Percentiles rank a stretch among this genome's conserved stretches.
Conservation (phyloP, 2,888 invertebrate species). For the Eupithecia vulgata region DNA sequence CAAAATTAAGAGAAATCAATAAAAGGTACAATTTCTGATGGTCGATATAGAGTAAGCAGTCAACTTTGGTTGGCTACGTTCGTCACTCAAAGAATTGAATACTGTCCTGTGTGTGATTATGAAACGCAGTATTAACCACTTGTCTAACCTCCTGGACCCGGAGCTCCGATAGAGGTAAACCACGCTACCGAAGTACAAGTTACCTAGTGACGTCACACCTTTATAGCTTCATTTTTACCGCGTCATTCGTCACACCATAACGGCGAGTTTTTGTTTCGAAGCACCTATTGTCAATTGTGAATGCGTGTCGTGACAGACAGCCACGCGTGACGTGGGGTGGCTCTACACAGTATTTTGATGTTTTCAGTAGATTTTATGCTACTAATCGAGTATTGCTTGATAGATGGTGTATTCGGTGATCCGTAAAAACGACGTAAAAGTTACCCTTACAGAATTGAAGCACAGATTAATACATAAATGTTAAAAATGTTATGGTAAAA, state of each 20-base stretch:
- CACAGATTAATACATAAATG: neutral
- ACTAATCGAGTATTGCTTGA: slow-evolving; percentile 18
- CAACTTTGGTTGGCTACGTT: neutral
- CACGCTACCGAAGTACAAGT: slow-evolving; percentile 8
- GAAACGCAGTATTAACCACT: neutral
- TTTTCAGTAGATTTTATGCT: slow-evolving; percentile 20
- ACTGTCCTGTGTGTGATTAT: neutral
- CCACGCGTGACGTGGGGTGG: slow-evolving; percentile 38
- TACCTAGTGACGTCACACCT: slow-evolving; percentile 18
- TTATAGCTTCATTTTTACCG: slow-evolving; percentile 26
- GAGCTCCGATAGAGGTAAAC: neutral
- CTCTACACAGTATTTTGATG: slow-evolving; percentile 18
- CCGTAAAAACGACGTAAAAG: neutral
- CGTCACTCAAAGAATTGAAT: neutral
- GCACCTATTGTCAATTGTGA: slow-evolving; percentile 28
- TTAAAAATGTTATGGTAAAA: neutral
- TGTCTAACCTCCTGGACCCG: neutral
- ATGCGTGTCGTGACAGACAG: slow-evolving; percentile 24
- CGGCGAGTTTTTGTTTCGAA: slow-evolving; percentile 38
- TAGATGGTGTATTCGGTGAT: slow-evolving; percentile 9
- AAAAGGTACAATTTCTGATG: neutral
- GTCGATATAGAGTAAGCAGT: neutral
- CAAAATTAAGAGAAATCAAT: no score
- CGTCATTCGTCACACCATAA: slow-evolving; percentile 48
- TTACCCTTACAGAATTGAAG: neutral